phyloP scores from a whole-genome alignment of 2,797 vertebrate genomes.

The Helarctos malayanus region DNA sequence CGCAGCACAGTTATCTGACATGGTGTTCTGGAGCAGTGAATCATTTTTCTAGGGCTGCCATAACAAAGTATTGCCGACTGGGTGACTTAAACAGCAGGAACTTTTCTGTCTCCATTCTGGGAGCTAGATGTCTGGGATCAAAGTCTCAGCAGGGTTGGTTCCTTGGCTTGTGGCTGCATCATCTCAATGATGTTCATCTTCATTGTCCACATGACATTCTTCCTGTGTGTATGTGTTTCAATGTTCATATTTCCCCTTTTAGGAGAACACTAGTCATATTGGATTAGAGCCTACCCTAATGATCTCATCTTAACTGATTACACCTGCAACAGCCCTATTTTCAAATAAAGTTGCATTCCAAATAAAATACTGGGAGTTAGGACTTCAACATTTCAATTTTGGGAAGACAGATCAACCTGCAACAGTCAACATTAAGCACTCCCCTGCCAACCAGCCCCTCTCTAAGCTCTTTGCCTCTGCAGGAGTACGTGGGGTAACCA shows the following conservation, averaged over 20 bases:
- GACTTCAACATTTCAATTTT: background rate
- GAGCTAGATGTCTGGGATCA: background rate
- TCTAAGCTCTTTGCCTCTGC: background rate
- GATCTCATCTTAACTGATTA: background rate
- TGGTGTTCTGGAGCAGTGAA: too few species aligned
- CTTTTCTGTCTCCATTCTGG: background rate
- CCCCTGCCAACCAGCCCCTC: background rate
- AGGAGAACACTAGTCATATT: background rate
- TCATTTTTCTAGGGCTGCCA: background rate
- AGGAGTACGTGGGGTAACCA: rapidly evolving
- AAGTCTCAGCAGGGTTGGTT: background rate
- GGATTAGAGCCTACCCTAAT: background rate
- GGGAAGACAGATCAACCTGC: background rate
- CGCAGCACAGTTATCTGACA: background rate
- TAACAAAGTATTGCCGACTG: background rate
- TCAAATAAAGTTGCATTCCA: background rate
- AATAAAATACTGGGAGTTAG: background rate
- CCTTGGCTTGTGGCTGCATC: background rate
- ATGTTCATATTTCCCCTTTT: background rate
- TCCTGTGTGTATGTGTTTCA: background rate
- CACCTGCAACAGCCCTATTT: background rate
- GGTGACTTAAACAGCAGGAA: background rate
- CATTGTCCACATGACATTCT: background rate
- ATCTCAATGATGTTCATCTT: background rate
- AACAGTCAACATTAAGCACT: background rate